These are phyloP conservation scores for Mirounga angustirostris DNA, from an alignment of 2,113 vertebrate genomes.

Conservation along the genomic window DNA sequence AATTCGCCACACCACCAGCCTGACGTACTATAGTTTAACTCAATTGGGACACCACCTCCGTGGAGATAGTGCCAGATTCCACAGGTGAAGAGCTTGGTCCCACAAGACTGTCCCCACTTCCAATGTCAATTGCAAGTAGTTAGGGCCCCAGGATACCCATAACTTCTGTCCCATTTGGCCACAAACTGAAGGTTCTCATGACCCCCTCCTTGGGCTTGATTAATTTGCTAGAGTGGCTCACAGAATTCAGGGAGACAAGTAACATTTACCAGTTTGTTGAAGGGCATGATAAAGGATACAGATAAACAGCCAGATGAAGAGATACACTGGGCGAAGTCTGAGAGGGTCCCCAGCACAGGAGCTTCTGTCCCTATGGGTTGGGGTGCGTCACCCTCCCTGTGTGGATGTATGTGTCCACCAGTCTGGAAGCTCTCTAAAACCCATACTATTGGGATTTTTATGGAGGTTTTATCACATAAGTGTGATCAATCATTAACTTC, in stretches of 20 bases:
- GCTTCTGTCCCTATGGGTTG: not conserved
- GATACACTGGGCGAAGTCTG: not conserved
- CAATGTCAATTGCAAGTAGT: not conserved
- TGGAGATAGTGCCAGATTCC: not conserved
- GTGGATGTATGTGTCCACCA: not conserved
- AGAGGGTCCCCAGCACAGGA: not conserved
- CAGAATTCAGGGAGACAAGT: not conserved
- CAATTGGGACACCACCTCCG: not conserved
- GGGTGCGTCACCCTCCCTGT: not conserved
- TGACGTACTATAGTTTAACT: not conserved
- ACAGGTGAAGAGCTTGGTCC: not conserved
- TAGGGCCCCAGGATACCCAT: not conserved
- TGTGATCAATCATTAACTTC: too few relatives aligned
- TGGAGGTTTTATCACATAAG: not conserved
- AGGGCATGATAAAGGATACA: not conserved
- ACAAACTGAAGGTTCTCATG: not conserved
- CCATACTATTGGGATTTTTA: not conserved
- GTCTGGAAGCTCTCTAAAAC: not conserved
- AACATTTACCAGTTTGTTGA: not conserved
- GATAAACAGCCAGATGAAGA: not conserved
- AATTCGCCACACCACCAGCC: not conserved
- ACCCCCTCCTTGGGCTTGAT: rapidly evolving
- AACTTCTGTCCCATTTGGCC: not conserved
- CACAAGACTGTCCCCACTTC: not conserved
- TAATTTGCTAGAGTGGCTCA: not conserved